A percentile compares a stretch with the other conserved stretches of the same genome.
phyloP scores from a whole-genome alignment of 2,797 vertebrate genomes.

The Champsocephalus gunnari region DNA sequence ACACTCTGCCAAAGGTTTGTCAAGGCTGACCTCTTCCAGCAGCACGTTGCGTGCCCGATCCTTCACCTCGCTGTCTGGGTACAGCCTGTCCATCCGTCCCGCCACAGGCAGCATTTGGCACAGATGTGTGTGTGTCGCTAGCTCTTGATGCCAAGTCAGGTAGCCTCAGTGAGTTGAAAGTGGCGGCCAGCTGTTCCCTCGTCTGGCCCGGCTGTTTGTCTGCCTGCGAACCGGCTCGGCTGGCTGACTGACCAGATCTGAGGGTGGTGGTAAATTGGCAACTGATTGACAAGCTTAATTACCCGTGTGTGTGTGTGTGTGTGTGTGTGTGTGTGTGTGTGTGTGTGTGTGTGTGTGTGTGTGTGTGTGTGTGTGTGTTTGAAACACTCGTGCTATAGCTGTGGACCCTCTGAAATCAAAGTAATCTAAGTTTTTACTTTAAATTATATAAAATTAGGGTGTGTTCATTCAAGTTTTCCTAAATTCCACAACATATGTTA shows the following conservation, averaged over 20 bases:
- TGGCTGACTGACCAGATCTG: constrained; percentile 51
- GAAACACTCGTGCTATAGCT: constrained; percentile 46
- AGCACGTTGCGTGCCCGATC: constrained; percentile 11
- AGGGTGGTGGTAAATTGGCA: constrained; percentile 48
- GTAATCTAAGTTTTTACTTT: constrained; percentile 22
- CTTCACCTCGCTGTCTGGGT: constrained; percentile 31
- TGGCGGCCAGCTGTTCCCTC: constrained; percentile 72
- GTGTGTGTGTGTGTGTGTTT: constrained; percentile 6
- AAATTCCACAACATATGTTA: constrained; percentile 15
- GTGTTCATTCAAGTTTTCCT: constrained; percentile 12
- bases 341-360: constrained; percentile 22
- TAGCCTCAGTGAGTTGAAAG: constrained; percentile 62
- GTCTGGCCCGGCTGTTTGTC: constrained; percentile 53
- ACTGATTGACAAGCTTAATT: constrained; percentile 73
- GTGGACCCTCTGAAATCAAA: constrained; percentile 38
- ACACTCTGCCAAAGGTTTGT: constrained; percentile 56
- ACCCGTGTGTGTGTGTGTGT: constrained; percentile 25
- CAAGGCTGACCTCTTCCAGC: constrained; percentile 57
- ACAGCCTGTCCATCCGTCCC: constrained; percentile 42
- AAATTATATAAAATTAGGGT: neutral
- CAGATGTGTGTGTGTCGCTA: constrained; percentile 19
- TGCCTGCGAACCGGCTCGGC: constrained; percentile 20
- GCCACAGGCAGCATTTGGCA: constrained; percentile 65
- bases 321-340: constrained; percentile 15
- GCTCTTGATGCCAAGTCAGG: constrained; percentile 66